Base-by-base conservation (phyloP, 1,140 invertebrate species). In the Lucilia sericata region DNA sequence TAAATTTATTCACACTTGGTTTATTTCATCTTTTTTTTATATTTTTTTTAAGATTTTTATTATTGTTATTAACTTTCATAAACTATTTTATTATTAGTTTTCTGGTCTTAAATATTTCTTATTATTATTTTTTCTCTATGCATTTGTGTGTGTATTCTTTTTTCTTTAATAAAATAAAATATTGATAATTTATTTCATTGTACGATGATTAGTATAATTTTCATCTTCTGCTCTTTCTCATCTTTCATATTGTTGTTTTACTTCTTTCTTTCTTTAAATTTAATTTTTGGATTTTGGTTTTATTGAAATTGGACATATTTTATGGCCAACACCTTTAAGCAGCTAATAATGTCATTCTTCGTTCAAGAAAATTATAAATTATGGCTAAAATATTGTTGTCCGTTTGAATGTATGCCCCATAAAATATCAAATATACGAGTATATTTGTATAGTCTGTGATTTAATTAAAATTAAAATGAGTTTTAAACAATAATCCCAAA, bases 271-370 rank as follows among this genome's bases (percentile, higher is more conserved):
- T 70, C n/a, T 70, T 60, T 70, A 19, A 5, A 21, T 25, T 19
- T 25, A 12, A 12, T 21, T 78, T 78, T 49, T 55, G 13, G 14
- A 9, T 19, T 49, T 80, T 80, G 76, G 25, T 49, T 80, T 80
- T 80, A 80, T 80, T 80, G 21, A 80, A 80, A 51, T 80, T 49
- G 19, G 8, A 19, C 8, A 25, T 49, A 12, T 80, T 49, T 80
- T 80, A 80, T 80, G 76, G 42, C 42, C 76, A 80, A 80, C 76
- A 80, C 76, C 76, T 80, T 30, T 80, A 80, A 80, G 13, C 42
- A 80, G 34, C n/a, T 36, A 49, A 21, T 80, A 34, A 49, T 80
- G 42, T 80, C 76, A 80, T 19, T 80, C 47, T 70, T 21, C 19
- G 47, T 49, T 25, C 7, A 70, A 70, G 19, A 25, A 25, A 49